phyloP scores from a whole-genome alignment of 2,888 invertebrate species.

The Drosophila affinis region DNA sequence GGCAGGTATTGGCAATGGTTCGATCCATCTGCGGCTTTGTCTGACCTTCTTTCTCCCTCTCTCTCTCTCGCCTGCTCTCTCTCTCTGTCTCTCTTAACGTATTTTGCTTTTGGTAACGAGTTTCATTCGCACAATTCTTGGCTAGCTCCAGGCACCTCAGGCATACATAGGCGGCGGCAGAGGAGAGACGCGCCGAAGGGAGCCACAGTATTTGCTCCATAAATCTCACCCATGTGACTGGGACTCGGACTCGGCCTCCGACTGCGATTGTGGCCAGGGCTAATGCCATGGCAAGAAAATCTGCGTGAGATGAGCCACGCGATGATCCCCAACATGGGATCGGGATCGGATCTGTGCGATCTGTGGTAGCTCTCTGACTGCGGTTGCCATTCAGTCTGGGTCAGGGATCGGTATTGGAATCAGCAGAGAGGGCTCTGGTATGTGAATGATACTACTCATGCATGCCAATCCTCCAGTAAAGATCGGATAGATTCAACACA shows the following conservation, averaged over 20 bases:
- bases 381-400: neutral
- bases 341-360: constrained; percentile 8
- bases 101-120: constrained; percentile 62
- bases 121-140: constrained; percentile 74
- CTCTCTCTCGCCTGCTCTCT: neutral
- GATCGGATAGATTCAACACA: too few relatives aligned
- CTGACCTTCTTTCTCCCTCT: constrained; percentile 30
- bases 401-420: neutral
- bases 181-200: neutral
- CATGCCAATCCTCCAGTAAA: too few relatives aligned
- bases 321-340: constrained; percentile 5
- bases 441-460: too few relatives aligned
- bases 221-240: constrained; percentile 61
- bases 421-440: neutral
- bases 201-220: constrained; percentile 68
- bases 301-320: constrained; percentile 61
- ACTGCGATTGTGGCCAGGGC: constrained; percentile 50
- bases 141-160: constrained; percentile 44
- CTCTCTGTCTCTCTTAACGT: neutral
- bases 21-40: constrained; percentile 52
- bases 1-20: constrained; percentile 46
- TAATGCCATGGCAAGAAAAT: constrained; percentile 57
- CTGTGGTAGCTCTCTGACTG: neutral
- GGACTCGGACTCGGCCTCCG: constrained; percentile 23
- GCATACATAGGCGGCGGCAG: constrained; percentile 3